phyloP scores from a whole-genome alignment of 2,797 vertebrate genomes.

The Poecilia picta region DNA sequence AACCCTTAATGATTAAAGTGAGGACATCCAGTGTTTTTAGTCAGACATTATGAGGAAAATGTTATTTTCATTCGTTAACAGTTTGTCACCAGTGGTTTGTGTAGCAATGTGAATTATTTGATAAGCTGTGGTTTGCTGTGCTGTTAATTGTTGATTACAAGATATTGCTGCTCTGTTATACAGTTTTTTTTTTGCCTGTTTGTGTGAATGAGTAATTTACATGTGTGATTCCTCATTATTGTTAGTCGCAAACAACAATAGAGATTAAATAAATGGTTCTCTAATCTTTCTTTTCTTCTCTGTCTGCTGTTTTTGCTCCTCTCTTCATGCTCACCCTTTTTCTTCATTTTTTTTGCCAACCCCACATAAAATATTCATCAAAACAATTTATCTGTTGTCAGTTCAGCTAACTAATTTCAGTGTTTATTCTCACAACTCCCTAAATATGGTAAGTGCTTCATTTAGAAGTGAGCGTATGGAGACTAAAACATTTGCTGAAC shows the following conservation, averaged over 20 bases:
- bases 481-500: slow-evolving; percentile 32
- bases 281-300: slow-evolving; percentile 54
- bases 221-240: slow-evolving; percentile 62
- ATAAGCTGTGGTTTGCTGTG: slow-evolving; percentile 64
- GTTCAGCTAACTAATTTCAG: slow-evolving; percentile 38
- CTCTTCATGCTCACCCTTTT: slow-evolving; percentile 15
- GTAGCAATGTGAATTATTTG: slow-evolving; percentile 62
- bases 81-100: slow-evolving; percentile 41
- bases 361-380: slow-evolving; percentile 47
- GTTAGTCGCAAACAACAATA: slow-evolving; percentile 72
- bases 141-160: slow-evolving; percentile 77
- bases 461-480: slow-evolving; percentile 26
- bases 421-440: slow-evolving; percentile 39
- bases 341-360: slow-evolving; percentile 18
- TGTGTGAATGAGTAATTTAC: slow-evolving; percentile 73
- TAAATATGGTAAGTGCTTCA: slow-evolving; percentile 23
- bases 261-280: slow-evolving; percentile 64
- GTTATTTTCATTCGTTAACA: slow-evolving; percentile 47
- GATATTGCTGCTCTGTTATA: slow-evolving; percentile 66
- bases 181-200: slow-evolving; percentile 59
- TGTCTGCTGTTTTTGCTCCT: slow-evolving; percentile 18
- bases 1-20: slow-evolving; percentile 47
- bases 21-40: slow-evolving; percentile 47
- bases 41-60: slow-evolving; percentile 35
- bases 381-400: slow-evolving; percentile 38